Conservation (phyloP, 1,140 invertebrate species). For the Campoletis sonorensis region DNA sequence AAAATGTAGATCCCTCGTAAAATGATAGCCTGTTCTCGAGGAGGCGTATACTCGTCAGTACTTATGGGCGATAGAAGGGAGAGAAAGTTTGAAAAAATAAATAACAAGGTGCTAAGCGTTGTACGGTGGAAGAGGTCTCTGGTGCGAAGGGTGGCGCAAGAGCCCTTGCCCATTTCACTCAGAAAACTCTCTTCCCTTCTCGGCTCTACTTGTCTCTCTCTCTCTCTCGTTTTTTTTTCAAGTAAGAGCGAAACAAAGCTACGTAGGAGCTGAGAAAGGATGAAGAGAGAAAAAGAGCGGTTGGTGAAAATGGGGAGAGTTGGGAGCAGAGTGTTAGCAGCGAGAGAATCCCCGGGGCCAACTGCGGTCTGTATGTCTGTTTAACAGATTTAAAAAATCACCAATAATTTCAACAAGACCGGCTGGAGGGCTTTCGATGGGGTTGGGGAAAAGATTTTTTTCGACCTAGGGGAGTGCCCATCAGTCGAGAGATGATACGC, state of each 20-base stretch:
- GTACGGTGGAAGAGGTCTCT: conserved; percentile 55
- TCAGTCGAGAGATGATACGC: conserved; percentile 23
- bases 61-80: neutral
- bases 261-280: conserved; percentile 7
- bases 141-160: conserved; percentile 52
- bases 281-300: conserved; percentile 40
- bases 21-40: neutral
- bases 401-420: conserved; percentile 65
- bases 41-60: neutral
- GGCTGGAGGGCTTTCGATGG: neutral
- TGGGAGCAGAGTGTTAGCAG: no score
- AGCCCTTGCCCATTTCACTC: conserved; percentile 48
- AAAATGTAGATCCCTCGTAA: neutral
- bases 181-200: conserved; percentile 38
- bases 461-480: neutral
- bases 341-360: conserved; percentile 53
- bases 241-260: conserved; percentile 45
- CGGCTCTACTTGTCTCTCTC: no score
- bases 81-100: conserved; percentile 73
- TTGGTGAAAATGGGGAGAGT: conserved; percentile 14
- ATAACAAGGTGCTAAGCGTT: conserved; percentile 74
- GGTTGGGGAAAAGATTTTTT: conserved; percentile 15
- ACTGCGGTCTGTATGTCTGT: conserved; percentile 74
- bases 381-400: conserved; percentile 78
- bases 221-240: neutral